Percentiles rank a stretch among this genome's conserved stretches.
phyloP scores from a whole-genome alignment of 1,140 invertebrate species.

The Pararge aegeria region DNA sequence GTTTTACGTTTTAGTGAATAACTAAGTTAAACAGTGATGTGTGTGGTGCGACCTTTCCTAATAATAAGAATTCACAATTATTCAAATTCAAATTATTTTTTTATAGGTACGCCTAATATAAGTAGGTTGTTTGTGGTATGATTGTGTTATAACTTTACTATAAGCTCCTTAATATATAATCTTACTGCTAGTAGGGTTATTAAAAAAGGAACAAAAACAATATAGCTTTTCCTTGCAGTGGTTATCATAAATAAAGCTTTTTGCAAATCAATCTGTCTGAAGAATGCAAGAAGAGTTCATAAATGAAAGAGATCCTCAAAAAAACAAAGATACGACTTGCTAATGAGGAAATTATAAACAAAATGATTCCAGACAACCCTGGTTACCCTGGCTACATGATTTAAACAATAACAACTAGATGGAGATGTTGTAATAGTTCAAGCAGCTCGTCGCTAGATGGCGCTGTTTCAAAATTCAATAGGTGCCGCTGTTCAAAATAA shows the following conservation, averaged over 20 bases:
- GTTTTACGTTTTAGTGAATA: no score
- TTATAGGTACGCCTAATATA: no score
- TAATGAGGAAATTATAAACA: background rate
- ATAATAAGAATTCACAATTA: no score
- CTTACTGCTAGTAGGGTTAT: no score
- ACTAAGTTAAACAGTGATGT: no score
- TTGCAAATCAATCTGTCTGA: conserved; percentile 52
- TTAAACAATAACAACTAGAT: conserved; percentile 20
- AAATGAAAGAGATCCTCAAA: conserved; percentile 46
- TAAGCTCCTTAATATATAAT: no score
- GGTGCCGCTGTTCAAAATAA: no score
- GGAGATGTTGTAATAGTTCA: conserved; percentile 6
- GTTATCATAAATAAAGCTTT: conserved; percentile 58
- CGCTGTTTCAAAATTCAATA: background rate
- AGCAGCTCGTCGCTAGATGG: conserved; percentile 24
- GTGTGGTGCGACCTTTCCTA: no score
- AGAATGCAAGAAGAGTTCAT: conserved; percentile 41
- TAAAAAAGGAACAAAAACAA: no score
- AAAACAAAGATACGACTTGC: background rate
- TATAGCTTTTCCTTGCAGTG: conserved; percentile 41
- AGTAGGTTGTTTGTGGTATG: no score
- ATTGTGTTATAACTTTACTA: no score
- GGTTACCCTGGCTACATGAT: background rate
- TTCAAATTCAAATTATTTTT: no score
- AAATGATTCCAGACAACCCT: background rate